Base-by-base conservation (phyloP, 2,888 invertebrate species). In the Eupithecia abbreviata region DNA sequence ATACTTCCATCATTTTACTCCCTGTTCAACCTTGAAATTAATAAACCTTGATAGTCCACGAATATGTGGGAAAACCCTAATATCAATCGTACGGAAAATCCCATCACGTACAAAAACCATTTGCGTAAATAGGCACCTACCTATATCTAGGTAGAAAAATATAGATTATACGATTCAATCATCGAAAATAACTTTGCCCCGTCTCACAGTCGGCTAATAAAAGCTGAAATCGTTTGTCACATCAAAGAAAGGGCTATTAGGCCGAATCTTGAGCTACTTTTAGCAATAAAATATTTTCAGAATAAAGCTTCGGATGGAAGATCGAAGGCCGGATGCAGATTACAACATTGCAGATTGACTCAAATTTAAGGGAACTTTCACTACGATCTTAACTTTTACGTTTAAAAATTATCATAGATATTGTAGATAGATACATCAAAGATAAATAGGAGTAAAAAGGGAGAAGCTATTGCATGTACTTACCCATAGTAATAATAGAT, bases 211-310 rank as follows among this genome's bases (percentile, higher is more conserved):
- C 42, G 66, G 69, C 47, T 69, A 69, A 69, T 47, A 69, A 49
- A 69, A 69, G 69, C 47, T 47, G 69, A 69, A 68, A 68, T 10
- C 67, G 45, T 68, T 69, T 69, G 69, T 69, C 69, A 69, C 69
- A 69, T 69, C 69, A 69, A 69, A 69, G 69, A 47, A 69, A 47
- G 69, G 69, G 47, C 69, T 69, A 69, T 47, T 45, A 69, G 69
- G 69, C 10, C 47, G 47, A 45, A 47, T 69, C 69, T 47, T 47
- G 69, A 69, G 69, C 69, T 69, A 66, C 66, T 47, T 69, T 30
- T 47, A 49, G 42, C 55, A 55, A 71, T 71, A 71, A 55, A 51
- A 71, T 71, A 55, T 71, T 71, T 55, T 41, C 58, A 71, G 58
- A n/a, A 18, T 58, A 71, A 58, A 71, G 62, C 71, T 71, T 13